Percentiles rank a stretch among this genome's conserved stretches.
Conservation (phyloP, 2,888 invertebrate species). For the Tenthredo amoena region DNA sequence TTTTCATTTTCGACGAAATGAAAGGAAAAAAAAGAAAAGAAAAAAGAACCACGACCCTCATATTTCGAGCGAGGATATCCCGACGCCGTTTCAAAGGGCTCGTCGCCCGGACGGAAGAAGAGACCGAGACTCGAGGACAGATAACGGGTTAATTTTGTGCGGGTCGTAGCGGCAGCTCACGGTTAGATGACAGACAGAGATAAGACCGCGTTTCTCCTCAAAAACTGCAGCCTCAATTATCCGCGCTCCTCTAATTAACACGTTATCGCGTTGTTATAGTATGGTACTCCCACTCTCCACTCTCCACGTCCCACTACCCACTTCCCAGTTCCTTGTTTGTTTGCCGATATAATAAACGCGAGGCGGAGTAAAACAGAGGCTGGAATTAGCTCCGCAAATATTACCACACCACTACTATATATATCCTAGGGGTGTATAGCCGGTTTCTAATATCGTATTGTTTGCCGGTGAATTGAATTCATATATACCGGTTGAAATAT, state of each 20-base stretch:
- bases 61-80: neutral
- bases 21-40: too few species aligned
- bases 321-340: conserved; percentile 5
- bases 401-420: neutral
- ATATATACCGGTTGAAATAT: neutral
- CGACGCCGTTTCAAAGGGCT: neutral
- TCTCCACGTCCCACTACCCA: neutral
- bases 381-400: neutral
- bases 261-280: conserved; percentile 6
- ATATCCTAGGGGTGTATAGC: neutral
- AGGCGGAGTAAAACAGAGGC: neutral
- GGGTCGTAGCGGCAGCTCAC: neutral
- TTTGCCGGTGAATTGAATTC: neutral
- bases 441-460: neutral
- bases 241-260: neutral
- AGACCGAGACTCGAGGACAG: neutral
- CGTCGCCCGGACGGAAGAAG: neutral
- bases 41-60: neutral
- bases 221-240: conserved; percentile 30
- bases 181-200: conserved; percentile 17
- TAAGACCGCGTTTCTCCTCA: conserved; percentile 5
- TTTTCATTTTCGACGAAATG: neutral
- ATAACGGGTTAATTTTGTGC: conserved; percentile 29
- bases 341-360: conserved; percentile 9
- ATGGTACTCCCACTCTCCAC: neutral